These are phyloP conservation scores for Pecten maximus DNA, from an alignment of 2,888 invertebrate species.

Conservation along the genomic window DNA sequence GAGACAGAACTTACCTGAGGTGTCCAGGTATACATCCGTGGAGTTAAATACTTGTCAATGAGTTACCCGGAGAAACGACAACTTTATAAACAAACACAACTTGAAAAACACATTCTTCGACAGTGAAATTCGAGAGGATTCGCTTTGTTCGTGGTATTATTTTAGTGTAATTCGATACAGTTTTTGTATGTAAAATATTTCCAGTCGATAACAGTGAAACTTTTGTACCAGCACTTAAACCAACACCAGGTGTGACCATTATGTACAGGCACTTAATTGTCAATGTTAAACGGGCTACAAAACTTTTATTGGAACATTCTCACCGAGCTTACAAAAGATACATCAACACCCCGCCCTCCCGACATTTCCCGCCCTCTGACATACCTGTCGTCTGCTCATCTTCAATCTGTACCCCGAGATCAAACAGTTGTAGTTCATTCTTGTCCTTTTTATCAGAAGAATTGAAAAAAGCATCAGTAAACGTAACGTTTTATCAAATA, in stretches of 20 bases:
- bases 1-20: not conserved
- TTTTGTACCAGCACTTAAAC: not conserved
- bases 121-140: not conserved
- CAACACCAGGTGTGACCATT: not conserved
- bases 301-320: slow-evolving; percentile 3
- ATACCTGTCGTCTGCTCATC: not conserved
- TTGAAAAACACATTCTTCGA: not conserved
- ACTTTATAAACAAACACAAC: slow-evolving; percentile 13
- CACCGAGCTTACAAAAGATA: not conserved
- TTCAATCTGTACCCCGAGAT: not conserved
- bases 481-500: not conserved
- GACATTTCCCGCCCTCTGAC: not conserved
- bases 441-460: not conserved
- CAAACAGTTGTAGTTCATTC: not conserved
- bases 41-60: not conserved
- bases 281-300: not conserved
- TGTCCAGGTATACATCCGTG: not conserved
- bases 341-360: slow-evolving; percentile 22
- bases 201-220: not conserved
- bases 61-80: not conserved
- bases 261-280: not conserved
- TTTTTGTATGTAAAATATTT: not conserved
- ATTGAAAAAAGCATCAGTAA: not conserved
- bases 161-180: not conserved
- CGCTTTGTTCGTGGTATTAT: not conserved